phyloP scores from a whole-genome alignment of 2,113 vertebrate genomes.

The Anarrhichthys ocellatus region DNA sequence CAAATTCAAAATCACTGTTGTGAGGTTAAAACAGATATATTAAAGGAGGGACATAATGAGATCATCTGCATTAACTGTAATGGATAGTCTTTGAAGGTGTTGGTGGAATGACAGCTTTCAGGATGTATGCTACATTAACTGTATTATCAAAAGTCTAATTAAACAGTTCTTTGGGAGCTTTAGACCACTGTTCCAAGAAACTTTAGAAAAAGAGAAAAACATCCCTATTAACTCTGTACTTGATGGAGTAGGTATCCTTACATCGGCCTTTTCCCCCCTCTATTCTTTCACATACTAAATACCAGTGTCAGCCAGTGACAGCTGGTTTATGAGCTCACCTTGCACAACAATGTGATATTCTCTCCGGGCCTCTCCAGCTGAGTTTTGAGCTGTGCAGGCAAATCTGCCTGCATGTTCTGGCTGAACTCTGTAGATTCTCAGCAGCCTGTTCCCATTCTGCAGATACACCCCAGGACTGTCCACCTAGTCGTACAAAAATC shows the following conservation, averaged over 20 bases:
- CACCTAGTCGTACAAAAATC: slow-evolving; percentile 74
- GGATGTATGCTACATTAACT: neutral
- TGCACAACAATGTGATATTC: slow-evolving; percentile 85
- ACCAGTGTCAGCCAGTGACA: slow-evolving; percentile 1
- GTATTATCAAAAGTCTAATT: slow-evolving; percentile 11
- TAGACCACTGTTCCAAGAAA: neutral
- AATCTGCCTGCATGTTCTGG: slow-evolving; percentile 85
- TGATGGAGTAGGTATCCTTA: neutral
- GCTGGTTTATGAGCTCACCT: slow-evolving; percentile 74
- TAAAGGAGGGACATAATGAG: neutral
- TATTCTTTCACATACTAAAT: neutral
- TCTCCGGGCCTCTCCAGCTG: slow-evolving; percentile 80
- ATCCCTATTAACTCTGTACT: slow-evolving; percentile 6
- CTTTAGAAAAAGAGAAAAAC: slow-evolving; percentile 6
- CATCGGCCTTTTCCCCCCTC: neutral
- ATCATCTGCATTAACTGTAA: neutral
- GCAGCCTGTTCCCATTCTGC: slow-evolving; percentile 79
- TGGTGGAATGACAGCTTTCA: neutral
- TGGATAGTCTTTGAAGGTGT: neutral
- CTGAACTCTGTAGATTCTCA: slow-evolving; percentile 85
- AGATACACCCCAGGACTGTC: slow-evolving; percentile 76
- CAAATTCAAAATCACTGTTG: neutral
- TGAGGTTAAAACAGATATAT: neutral
- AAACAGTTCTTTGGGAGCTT: neutral
- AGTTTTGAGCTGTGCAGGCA: slow-evolving; percentile 85